A percentile compares a stretch with the other conserved stretches of the same genome.
phyloP scores from a whole-genome alignment of 2,888 invertebrate species.

The Drosophila kanekoi region DNA sequence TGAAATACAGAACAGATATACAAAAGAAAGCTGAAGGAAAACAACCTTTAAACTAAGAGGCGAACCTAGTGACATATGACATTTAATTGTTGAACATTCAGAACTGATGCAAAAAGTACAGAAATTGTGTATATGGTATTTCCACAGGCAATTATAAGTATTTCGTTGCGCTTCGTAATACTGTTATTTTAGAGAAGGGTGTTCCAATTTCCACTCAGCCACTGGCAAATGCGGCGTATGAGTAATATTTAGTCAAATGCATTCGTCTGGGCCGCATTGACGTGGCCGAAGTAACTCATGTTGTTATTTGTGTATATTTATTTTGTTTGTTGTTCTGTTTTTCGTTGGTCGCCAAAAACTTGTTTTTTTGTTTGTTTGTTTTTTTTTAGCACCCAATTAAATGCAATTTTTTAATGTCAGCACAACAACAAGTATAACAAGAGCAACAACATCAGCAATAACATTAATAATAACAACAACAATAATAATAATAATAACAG shows the following conservation, averaged over 20 bases:
- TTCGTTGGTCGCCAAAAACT: constrained; percentile 33
- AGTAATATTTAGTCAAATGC: constrained; percentile 36
- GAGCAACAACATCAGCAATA: not conserved
- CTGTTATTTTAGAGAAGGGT: constrained; percentile 1
- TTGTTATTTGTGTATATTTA: not conserved
- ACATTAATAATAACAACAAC: constrained; percentile 8
- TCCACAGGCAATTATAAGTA: not conserved
- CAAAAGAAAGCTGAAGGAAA: too few relatives aligned
- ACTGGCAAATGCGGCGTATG: constrained; percentile 39
- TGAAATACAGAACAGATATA: too few relatives aligned
- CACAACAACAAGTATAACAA: constrained; percentile 1
- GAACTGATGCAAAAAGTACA: not conserved
- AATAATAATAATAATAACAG: constrained; percentile 20
- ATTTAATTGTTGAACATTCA: too few relatives aligned
- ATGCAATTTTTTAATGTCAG: constrained; percentile 39
- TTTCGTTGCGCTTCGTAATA: not conserved
- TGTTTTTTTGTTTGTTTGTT: constrained; percentile 20
- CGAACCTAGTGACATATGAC: too few relatives aligned
- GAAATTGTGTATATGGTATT: too few relatives aligned
- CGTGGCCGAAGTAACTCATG: constrained; percentile 22
- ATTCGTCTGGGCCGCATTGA: constrained; percentile 28
- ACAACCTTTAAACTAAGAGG: too few relatives aligned
- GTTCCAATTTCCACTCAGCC: constrained; percentile 11
- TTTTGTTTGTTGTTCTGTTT: not conserved
- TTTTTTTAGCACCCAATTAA: constrained; percentile 33